A percentile compares a stretch with the other conserved stretches of the same genome.
Conservation (phyloP, 2,113 vertebrate genomes). For the Antigone vipio region DNA sequence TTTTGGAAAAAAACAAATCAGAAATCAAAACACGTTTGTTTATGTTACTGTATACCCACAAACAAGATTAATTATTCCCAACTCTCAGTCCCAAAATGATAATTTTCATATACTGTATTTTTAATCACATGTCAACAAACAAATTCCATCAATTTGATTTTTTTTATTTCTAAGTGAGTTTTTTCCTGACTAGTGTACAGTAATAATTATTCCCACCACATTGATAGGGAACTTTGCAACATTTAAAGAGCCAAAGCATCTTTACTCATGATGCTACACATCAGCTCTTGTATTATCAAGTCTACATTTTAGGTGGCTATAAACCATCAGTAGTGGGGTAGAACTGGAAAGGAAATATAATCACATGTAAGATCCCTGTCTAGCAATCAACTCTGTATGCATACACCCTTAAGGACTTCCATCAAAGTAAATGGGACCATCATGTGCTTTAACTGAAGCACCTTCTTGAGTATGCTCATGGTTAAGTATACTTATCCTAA, state of each 20-base stretch:
- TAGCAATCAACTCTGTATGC: not conserved
- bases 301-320: not conserved
- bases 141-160: not conserved
- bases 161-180: not conserved
- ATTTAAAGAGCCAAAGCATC: not conserved
- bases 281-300: not conserved
- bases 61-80: not conserved
- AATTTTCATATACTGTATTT: not conserved
- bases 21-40: not conserved
- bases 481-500: not conserved
- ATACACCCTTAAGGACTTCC: not conserved
- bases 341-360: not conserved
- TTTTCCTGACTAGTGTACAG: not conserved
- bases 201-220: conserved; percentile 47
- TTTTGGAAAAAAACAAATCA: not conserved
- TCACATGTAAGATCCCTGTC: not conserved
- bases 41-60: not conserved
- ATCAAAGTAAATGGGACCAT: not conserved
- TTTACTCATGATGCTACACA: conserved; percentile 12
- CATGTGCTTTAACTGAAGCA: not conserved
- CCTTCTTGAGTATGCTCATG: not conserved
- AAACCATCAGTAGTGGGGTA: not conserved
- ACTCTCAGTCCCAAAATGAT: not conserved
- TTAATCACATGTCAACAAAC: conserved; percentile 8
- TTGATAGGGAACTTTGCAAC: not conserved